Evolutionary conservation across 2,113 vertebrate species (phyloP).

Genomic region (Scomber colias): DNA sequence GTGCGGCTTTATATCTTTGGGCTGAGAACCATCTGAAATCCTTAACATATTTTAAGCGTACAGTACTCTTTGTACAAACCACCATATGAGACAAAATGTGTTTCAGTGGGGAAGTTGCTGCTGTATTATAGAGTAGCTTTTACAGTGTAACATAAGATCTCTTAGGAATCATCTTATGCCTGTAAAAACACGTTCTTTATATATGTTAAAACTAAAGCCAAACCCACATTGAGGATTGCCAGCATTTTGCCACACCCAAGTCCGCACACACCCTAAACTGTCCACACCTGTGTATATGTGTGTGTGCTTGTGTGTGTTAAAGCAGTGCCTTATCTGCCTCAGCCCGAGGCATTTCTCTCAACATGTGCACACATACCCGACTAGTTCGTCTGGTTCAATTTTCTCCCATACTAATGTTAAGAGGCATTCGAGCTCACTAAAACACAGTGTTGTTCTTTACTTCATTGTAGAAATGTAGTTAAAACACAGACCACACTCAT

Average conservation of each 20-base stretch:
- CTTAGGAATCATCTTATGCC: neutral
- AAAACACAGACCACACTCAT: neutral
- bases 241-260: conserved; percentile 16
- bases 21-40: neutral
- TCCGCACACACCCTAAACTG: conserved; percentile 69
- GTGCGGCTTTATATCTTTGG: neutral
- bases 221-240: neutral
- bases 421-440: neutral
- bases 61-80: neutral
- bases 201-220: neutral
- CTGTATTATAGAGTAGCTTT: neutral
- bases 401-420: neutral
- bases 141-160: neutral
- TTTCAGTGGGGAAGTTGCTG: too few species aligned
- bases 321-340: conserved; percentile 5
- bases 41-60: neutral
- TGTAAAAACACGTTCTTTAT: neutral
- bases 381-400: conserved; percentile 60
- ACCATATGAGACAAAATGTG: neutral
- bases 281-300: conserved; percentile 41
- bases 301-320: conserved; percentile 20
- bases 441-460: neutral
- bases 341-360: conserved; percentile 21
- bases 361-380: conserved; percentile 19
- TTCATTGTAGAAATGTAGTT: too few species aligned